These are phyloP conservation scores for Drosophila chauvacae DNA, from an alignment of 1,140 invertebrate species.

Conservation along the genomic window DNA sequence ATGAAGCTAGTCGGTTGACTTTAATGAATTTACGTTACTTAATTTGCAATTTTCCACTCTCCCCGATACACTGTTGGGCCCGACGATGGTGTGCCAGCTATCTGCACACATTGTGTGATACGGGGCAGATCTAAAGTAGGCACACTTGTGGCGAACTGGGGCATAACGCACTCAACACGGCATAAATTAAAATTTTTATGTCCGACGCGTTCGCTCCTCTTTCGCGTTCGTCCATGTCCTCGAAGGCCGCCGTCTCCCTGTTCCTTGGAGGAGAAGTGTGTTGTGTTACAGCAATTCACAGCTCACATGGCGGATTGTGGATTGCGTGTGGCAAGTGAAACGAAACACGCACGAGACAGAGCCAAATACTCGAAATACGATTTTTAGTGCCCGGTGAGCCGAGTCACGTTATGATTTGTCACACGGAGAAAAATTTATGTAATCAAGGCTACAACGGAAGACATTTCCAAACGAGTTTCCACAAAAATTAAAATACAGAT, in stretches of 20 bases:
- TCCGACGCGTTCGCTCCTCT: conserved; percentile 23
- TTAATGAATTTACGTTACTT: conserved; percentile 2
- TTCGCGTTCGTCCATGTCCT: background rate
- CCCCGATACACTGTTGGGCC: background rate
- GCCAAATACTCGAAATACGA: conserved; percentile 56
- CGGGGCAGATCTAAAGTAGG: conserved; percentile 55
- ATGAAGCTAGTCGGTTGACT: background rate
- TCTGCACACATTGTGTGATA: conserved; percentile 52
- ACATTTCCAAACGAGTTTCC: too few species aligned
- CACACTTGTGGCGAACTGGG: conserved; percentile 67
- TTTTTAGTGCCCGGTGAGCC: conserved; percentile 68
- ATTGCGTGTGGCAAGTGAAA: conserved; percentile 72
- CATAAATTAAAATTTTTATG: conserved; percentile 80
- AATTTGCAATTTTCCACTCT: background rate
- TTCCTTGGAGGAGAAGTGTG: conserved; percentile 16
- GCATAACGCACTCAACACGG: conserved; percentile 79
- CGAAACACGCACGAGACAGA: conserved; percentile 68
- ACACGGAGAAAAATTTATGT: background rate
- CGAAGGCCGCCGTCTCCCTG: background rate
- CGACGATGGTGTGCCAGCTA: conserved; percentile 23
- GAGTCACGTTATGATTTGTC: conserved; percentile 73
- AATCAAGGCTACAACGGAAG: too few species aligned
- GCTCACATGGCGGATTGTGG: conserved; percentile 40
- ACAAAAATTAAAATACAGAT: background rate
- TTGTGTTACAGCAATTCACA: conserved; percentile 58